Percentiles rank a stretch among this genome's conserved stretches.
Evolutionary conservation across 2,113 vertebrate species (phyloP).

Genomic region (Laterallus jamaicensis): DNA sequence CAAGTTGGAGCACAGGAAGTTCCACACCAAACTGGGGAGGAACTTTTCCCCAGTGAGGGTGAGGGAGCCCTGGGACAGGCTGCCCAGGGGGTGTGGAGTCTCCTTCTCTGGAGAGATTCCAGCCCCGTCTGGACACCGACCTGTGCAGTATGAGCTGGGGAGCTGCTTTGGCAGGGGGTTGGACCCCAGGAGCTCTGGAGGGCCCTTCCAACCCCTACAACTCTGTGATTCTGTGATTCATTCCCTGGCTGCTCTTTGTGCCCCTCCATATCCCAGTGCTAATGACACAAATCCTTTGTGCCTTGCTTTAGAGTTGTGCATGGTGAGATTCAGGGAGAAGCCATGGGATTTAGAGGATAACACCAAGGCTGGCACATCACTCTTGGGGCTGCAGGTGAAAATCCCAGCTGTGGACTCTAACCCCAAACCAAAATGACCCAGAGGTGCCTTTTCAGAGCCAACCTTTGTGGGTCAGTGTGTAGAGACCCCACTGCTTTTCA

Average conservation of each 20-base stretch:
- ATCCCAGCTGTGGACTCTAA: background rate
- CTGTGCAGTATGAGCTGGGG: too few species aligned
- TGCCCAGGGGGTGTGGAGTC: too few species aligned
- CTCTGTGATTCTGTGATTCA: background rate
- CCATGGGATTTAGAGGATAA: background rate
- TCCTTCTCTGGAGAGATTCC: too few species aligned
- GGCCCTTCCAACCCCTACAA: too few species aligned
- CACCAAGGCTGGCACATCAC: background rate
- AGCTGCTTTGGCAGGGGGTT: too few species aligned
- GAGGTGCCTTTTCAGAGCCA: background rate
- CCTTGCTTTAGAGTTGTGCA: accelerated
- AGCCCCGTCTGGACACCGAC: too few species aligned
- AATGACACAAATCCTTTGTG: background rate
- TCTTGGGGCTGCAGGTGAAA: background rate
- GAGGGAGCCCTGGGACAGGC: too few species aligned
- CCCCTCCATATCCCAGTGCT: accelerated
- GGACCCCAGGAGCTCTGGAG: too few species aligned
- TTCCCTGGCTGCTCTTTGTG: too few species aligned
- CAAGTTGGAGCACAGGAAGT: too few species aligned
- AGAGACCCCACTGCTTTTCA: accelerated
- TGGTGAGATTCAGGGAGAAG: background rate
- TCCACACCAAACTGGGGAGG: too few species aligned
- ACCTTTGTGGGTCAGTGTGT: background rate
- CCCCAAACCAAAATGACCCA: accelerated
- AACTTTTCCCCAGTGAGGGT: too few species aligned